These are phyloP conservation scores for Chromis chromis DNA, from an alignment of 2,797 vertebrate genomes.

Conservation along the genomic window DNA sequence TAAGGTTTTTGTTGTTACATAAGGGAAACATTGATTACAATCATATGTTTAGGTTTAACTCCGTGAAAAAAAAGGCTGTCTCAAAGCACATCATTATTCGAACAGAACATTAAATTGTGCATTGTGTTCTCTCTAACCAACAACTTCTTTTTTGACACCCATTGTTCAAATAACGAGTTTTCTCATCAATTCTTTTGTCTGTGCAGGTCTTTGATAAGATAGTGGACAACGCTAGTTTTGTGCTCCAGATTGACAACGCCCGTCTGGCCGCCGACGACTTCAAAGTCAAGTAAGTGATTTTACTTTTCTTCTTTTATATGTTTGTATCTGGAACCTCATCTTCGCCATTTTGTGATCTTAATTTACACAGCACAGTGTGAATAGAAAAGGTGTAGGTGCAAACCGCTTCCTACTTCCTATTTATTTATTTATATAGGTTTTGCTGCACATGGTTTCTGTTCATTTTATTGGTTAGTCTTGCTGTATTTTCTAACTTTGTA, in stretches of 20 bases:
- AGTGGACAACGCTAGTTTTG: slow-evolving; percentile 87
- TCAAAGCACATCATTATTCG: not conserved
- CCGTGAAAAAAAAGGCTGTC: slow-evolving; percentile 12
- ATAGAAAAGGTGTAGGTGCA: not conserved
- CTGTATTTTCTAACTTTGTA: no score
- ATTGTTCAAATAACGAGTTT: not conserved
- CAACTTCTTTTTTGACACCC: not conserved
- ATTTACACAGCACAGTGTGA: not conserved
- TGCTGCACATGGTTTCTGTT: no score
- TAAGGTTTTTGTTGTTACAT: slow-evolving; percentile 34
- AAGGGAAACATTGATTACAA: slow-evolving; percentile 38
- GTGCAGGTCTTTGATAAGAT: slow-evolving; percentile 88
- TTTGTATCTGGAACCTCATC: not conserved
- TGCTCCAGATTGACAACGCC: slow-evolving; percentile 96
- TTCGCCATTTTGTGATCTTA: not conserved
- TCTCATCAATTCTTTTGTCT: not conserved
- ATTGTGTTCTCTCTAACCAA: not conserved
- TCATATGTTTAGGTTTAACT: slow-evolving; percentile 30
- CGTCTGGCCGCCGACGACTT: slow-evolving; percentile 94
- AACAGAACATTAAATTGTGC: not conserved
- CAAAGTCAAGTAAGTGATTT: slow-evolving; percentile 89
- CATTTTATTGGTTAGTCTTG: no score
- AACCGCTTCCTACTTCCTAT: no score
- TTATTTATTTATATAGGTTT: no score
- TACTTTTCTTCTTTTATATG: not conserved